Evolutionary conservation across 2,888 invertebrate species (phyloP).

Genomic region (Acleris literana): DNA sequence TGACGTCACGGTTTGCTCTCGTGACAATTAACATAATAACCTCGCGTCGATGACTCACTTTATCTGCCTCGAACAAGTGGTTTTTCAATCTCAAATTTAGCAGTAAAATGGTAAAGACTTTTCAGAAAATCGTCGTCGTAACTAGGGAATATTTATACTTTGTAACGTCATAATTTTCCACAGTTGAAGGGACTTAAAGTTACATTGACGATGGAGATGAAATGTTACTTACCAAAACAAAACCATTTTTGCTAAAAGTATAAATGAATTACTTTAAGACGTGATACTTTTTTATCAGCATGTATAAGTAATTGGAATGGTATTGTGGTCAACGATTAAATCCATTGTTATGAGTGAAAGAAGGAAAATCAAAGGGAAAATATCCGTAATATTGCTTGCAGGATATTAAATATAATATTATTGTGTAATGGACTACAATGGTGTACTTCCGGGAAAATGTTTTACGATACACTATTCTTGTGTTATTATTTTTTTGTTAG

Average conservation of each 20-base stretch:
- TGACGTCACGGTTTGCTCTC: background rate
- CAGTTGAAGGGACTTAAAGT: no score
- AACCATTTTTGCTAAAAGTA: no score
- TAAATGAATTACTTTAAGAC: background rate
- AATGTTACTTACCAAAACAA: no score
- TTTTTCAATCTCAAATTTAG: background rate
- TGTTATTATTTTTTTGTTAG: no score
- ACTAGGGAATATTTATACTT: no score
- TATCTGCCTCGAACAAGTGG: background rate
- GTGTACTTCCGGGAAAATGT: constrained; percentile 41
- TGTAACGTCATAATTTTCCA: no score
- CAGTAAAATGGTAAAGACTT: background rate
- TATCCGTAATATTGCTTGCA: background rate
- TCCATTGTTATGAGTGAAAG: background rate
- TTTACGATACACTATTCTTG: background rate
- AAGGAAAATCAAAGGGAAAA: background rate
- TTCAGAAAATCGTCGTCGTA: no score
- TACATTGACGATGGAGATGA: no score
- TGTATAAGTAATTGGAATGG: constrained; percentile 3
- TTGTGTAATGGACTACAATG: constrained; percentile 36
- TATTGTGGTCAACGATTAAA: constrained; percentile 8
- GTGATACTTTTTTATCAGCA: background rate
- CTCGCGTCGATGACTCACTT: no score
- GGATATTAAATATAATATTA: background rate
- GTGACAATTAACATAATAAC: background rate